These are phyloP conservation scores for Zaprionus bogoriensis DNA, from an alignment of 2,888 invertebrate genomes.

Conservation along the genomic window DNA sequence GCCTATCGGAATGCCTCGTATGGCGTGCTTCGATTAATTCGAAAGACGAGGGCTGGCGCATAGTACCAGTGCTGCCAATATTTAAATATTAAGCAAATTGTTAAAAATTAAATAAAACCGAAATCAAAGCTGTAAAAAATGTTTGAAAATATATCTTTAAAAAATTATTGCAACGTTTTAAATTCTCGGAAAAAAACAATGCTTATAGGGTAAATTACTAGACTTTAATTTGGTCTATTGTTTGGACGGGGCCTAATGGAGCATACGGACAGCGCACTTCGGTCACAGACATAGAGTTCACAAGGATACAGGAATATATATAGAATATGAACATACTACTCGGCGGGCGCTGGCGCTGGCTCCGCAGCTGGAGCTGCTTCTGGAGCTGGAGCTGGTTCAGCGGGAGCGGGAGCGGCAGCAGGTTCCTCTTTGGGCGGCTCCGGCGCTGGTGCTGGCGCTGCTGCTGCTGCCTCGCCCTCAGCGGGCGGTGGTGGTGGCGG, in stretches of 20 bases:
- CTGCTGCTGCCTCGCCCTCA: neutral
- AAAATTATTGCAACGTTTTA: too few species aligned
- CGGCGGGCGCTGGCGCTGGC: neutral
- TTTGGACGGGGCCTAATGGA: neutral
- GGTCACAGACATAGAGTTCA: neutral
- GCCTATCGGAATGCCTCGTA: too few species aligned
- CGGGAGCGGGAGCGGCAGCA: neutral
- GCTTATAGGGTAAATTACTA: too few species aligned
- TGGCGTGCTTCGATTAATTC: too few species aligned
- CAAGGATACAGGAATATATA: neutral
- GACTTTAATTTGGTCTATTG: neutral
- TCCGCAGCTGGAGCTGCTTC: neutral
- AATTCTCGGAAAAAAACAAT: too few species aligned
- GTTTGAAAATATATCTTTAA: too few species aligned
- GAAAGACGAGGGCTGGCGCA: too few species aligned
- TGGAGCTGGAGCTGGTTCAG: neutral
- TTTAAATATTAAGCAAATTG: too few species aligned
- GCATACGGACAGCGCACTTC: neutral
- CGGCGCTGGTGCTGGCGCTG: neutral
- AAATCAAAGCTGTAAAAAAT: too few species aligned
- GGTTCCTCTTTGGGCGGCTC: too few species aligned
- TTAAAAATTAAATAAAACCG: too few species aligned
- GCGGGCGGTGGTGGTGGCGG: neutral
- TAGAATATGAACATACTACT: neutral
- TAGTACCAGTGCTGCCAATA: too few species aligned